A percentile compares a stretch with the other conserved stretches of the same genome.
Conservation (phyloP, 2,797 vertebrate species). For the Agapornis canus region DNA sequence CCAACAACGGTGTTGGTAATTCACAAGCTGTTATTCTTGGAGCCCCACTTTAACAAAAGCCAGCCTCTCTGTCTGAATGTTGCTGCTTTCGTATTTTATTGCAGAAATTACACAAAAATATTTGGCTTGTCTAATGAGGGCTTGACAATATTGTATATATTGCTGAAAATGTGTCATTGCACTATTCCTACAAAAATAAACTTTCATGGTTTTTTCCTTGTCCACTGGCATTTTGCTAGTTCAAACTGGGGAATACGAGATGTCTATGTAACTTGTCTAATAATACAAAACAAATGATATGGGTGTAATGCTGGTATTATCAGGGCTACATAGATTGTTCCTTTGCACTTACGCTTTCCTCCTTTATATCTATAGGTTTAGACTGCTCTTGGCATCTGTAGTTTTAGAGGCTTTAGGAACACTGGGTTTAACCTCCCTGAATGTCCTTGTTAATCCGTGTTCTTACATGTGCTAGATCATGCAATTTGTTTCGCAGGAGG, state of each 20-base stretch:
- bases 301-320: neutral
- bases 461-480: slow-evolving; percentile 35
- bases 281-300: slow-evolving; percentile 34
- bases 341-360: neutral
- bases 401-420: slow-evolving; percentile 13
- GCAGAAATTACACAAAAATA: slow-evolving; percentile 80
- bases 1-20: slow-evolving; percentile 68
- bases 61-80: slow-evolving; percentile 64
- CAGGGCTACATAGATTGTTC: neutral
- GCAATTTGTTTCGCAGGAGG: slow-evolving; percentile 45
- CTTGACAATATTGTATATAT: slow-evolving; percentile 70
- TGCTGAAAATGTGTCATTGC: slow-evolving; percentile 74
- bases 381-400: neutral
- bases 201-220: slow-evolving; percentile 7
- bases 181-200: slow-evolving; percentile 77
- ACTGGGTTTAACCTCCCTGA: neutral
- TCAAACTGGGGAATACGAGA: slow-evolving; percentile 31
- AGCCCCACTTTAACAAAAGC: slow-evolving; percentile 58
- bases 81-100: slow-evolving; percentile 74
- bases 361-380: neutral
- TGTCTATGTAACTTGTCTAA: slow-evolving; percentile 39
- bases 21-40: slow-evolving; percentile 77
- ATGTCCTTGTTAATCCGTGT: slow-evolving; percentile 27
- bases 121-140: slow-evolving; percentile 74
- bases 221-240: slow-evolving; percentile 69